Evolutionary conservation across 1,140 invertebrate genomes (phyloP).

Genomic region (Parasteatoda tepidariorum): DNA sequence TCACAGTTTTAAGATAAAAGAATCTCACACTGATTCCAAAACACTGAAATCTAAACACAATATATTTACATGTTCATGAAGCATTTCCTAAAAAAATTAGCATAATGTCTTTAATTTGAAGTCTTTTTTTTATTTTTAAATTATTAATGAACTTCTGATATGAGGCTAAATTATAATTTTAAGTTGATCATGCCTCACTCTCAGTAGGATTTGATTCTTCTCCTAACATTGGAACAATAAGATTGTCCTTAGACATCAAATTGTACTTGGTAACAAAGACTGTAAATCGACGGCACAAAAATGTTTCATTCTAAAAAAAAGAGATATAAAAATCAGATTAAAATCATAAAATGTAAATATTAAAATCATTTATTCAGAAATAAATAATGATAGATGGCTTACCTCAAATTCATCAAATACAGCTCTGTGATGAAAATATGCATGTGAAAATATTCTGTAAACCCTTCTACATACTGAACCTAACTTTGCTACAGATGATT

Average conservation of each 20-base stretch:
- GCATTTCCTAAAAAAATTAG: background rate
- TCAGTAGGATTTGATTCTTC: constrained; percentile 61
- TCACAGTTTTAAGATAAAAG: too few species aligned
- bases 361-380: background rate
- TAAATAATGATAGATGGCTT: constrained; percentile 58
- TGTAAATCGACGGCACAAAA: constrained; percentile 95
- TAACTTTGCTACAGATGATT: constrained; percentile 97
- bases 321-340: constrained; percentile 26
- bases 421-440: constrained; percentile 96
- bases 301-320: constrained; percentile 82
- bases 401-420: constrained; percentile 98
- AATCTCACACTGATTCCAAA: too few species aligned
- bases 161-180: constrained; percentile 32
- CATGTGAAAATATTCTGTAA: constrained; percentile 99
- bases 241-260: constrained; percentile 97
- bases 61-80: constrained; percentile 28
- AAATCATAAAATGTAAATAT: background rate
- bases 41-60: too few species aligned
- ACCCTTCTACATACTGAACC: constrained; percentile 98
- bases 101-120: background rate
- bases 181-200: constrained; percentile 60
- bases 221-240: constrained; percentile 96
- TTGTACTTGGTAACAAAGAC: constrained; percentile 98
- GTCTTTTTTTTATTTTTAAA: constrained; percentile 1
- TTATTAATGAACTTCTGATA: constrained; percentile 32